Base-by-base conservation (phyloP, 2,888 invertebrate species). In the Clivina fossor region DNA sequence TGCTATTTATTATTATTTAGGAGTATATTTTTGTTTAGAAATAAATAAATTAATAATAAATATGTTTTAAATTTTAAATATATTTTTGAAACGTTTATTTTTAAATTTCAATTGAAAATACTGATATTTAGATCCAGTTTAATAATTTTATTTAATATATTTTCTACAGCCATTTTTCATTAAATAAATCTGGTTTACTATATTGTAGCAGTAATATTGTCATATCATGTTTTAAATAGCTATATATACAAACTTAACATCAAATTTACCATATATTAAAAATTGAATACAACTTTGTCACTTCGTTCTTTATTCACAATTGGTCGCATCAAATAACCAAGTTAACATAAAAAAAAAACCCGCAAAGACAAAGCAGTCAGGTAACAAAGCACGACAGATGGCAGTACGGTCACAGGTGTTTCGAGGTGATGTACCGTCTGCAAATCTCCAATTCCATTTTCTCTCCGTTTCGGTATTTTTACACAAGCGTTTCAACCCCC, bases 381-480 rank as follows among this genome's bases (percentile, higher is more conserved):
- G 16, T 43, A 16, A 28, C n/a, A 26, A 26, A 26, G 15, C 16
- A 13, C 26, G 43, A 26, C 43, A 43, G 43, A 28, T 43, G 43
- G 43, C 24, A 26, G 28, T 28, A 43, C 33, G 16, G 33, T 30
- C 2, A 37, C 48, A 48, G 48, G 48, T 48, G 48, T 48, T 24
- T 16, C 5, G 33, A 7, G 9, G 26, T 44, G 32, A 30, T 30
- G 30, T 44, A 30, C 44, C 44, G 37, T 15, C 40, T 32, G 38
- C 37, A 38, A 50, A 50, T 38, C 28, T 35, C 15, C 22, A 16
- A 47, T 47, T 8, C 24, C 30, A 47, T 33, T 47, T 47, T 20
- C 22, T 28, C 46, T 32, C 32, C 28, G 20, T 47, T 18, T 20
- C 47, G n/a, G n/a, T n/a, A 15, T 33, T n/a, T 16, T 33, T 33